A percentile compares a stretch with the other conserved stretches of the same genome.
Evolutionary conservation across 2,888 invertebrate genomes (phyloP).

Genomic region (Melinaea marsaeus): DNA sequence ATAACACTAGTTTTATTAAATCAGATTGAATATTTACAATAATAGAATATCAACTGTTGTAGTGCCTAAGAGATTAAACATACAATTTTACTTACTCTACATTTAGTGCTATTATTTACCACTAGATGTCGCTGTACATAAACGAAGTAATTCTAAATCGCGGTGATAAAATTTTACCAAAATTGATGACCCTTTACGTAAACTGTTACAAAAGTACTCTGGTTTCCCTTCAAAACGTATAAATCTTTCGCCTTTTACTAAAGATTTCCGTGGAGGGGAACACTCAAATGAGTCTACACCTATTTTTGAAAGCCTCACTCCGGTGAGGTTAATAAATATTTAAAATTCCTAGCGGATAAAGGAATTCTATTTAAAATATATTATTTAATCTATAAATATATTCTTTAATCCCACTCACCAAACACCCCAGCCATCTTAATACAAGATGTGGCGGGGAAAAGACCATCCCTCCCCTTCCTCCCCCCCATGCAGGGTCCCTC

Average conservation of each 20-base stretch:
- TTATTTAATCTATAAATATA: neutral
- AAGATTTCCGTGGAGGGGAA: conserved; percentile 87
- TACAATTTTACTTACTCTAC: too few species aligned
- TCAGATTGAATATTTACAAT: too few species aligned
- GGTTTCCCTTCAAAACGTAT: conserved; percentile 58
- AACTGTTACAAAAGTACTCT: conserved; percentile 15
- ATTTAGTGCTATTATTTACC: too few species aligned
- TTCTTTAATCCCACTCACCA: conserved; percentile 77
- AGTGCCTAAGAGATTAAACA: too few species aligned
- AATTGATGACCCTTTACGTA: too few species aligned
- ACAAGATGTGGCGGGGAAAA: conserved; percentile 98
- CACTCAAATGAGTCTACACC: conserved; percentile 81
- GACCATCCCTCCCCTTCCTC: conserved; percentile 92
- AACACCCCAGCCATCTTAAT: conserved; percentile 95
- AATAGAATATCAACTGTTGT: too few species aligned
- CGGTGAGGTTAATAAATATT: neutral
- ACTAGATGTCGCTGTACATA: too few species aligned
- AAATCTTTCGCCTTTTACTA: conserved; percentile 89
- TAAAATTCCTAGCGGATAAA: too few species aligned
- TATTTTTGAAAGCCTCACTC: conserved; percentile 26
- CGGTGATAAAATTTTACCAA: too few species aligned
- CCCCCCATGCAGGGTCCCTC: conserved; percentile 97
- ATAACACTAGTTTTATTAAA: too few species aligned
- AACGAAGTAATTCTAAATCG: too few species aligned
- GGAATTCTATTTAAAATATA: too few species aligned